phyloP scores from a whole-genome alignment of 2,888 invertebrate genomes.

The Coecobrya sp. region DNA sequence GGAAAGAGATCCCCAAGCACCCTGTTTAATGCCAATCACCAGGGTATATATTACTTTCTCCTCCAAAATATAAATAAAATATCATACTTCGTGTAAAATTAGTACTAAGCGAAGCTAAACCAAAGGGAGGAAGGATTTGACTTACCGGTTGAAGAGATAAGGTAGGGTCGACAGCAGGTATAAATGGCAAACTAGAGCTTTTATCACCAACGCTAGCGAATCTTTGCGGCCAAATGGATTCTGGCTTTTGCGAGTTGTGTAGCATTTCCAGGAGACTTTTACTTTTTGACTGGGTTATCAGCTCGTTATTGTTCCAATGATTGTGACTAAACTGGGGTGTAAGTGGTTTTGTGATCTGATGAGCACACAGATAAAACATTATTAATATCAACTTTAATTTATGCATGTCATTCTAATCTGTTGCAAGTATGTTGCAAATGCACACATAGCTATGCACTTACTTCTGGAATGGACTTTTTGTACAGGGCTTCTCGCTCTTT shows the following conservation, averaged over 20 bases:
- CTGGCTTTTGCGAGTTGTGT: conserved; percentile 76
- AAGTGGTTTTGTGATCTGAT: conserved; percentile 72
- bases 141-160: conserved; percentile 73
- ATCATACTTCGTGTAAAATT: background rate
- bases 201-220: conserved; percentile 76
- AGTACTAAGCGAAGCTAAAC: background rate
- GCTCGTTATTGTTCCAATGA: conserved; percentile 68
- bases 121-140: background rate
- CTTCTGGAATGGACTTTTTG: conserved; percentile 87
- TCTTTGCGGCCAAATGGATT: conserved; percentile 81
- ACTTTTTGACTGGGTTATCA: conserved; percentile 74
- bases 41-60: conserved; percentile 42
- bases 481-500: conserved; percentile 88
- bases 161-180: conserved; percentile 79
- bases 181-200: conserved; percentile 84
- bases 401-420: too few species aligned
- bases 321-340: conserved; percentile 76
- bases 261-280: conserved; percentile 83
- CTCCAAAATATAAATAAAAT: conserved; percentile 5
- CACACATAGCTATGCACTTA: conserved; percentile 55
- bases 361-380: background rate
- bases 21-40: conserved; percentile 78
- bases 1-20: conserved; percentile 81
- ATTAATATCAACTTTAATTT: too few species aligned
- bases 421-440: too few species aligned